Base-by-base conservation (phyloP, 2,888 invertebrate species). In the Hyppa rectilinea region DNA sequence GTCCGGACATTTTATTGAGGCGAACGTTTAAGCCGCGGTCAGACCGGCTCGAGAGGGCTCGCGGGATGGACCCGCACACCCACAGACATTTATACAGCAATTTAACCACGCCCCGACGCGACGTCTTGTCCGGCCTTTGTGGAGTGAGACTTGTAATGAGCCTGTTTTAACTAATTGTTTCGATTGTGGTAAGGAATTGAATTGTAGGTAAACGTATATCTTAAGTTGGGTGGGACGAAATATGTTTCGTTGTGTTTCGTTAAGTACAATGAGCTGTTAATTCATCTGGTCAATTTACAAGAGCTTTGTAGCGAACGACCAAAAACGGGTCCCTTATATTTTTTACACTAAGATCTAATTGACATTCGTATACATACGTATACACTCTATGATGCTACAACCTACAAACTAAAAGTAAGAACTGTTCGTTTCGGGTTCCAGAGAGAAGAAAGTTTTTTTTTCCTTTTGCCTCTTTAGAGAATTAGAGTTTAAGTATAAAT, bases 71-170 rank as follows among this genome's bases (percentile, higher is more conserved):
- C 78, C 75, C 68, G 55, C 71, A 76, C 78, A 82, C 80, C 75
- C 68, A 58, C 71, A 76, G 80, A 82, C 80, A 81, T 85, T 82
- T 82, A 83, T 85, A 78, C 80, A 74, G 70, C 83, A 78, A 78
- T 82, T 81, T 73, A 76, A 78, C 70, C 71, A 77, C 71, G 66
- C 69, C 71, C 71, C 49, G 47, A 76, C 40, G 62, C 49, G 47
- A 76, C 40, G 62, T 77, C 71, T 76, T 77, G 65, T 59, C 78
- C 78, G 34, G 66, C 47, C 64, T 62, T 60, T 68, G 50, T 64
- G 47, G 60, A 64, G 56, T 61, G 63, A 34, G 40, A 71, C 75
- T 79, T 67, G 63, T 64, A 67, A 70, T 75, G 56, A 64, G 50
- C 45, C 40, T 49, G 40, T 26, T 70, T 71, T 58, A 55, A 43